These are phyloP conservation scores for Taphrorychus bicolor DNA, from an alignment of 2,888 invertebrate species.

Conservation along the genomic window DNA sequence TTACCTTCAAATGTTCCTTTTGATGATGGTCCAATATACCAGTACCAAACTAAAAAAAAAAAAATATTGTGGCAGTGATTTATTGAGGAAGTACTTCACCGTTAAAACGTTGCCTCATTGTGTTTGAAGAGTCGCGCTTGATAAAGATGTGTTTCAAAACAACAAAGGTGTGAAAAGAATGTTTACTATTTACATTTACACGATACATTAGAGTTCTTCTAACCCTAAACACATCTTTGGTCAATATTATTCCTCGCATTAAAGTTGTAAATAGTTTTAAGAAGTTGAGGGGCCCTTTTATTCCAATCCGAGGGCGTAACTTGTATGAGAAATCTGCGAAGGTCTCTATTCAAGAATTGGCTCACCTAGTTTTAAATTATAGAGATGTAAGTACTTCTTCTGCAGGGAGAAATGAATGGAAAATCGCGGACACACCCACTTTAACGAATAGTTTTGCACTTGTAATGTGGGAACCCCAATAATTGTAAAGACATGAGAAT, in stretches of 20 bases:
- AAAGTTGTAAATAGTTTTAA: not conserved
- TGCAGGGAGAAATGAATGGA: not conserved
- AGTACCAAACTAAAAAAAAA: no score
- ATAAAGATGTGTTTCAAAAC: not conserved
- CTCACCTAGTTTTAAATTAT: not conserved
- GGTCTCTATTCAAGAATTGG: not conserved
- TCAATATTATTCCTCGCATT: not conserved
- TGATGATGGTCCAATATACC: no score
- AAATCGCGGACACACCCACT: constrained; percentile 19
- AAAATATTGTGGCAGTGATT: not conserved
- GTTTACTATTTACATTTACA: not conserved
- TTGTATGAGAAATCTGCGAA: not conserved
- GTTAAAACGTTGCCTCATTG: no score
- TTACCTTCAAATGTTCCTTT: no score
- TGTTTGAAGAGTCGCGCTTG: not conserved
- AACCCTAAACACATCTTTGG: not conserved
- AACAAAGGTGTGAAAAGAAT: not conserved
- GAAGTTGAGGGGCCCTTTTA: not conserved
- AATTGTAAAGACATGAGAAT: no score
- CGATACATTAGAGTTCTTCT: no score
- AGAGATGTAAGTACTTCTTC: not conserved
- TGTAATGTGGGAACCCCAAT: constrained; percentile 12
- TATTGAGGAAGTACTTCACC: not conserved
- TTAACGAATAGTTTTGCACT: constrained; percentile 34
- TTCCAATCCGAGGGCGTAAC: not conserved